Evolutionary conservation across 2,113 vertebrate species (phyloP), one percentile per base, ranked within the genome.

Genomic region (Crotophaga sulcirostris): DNA sequence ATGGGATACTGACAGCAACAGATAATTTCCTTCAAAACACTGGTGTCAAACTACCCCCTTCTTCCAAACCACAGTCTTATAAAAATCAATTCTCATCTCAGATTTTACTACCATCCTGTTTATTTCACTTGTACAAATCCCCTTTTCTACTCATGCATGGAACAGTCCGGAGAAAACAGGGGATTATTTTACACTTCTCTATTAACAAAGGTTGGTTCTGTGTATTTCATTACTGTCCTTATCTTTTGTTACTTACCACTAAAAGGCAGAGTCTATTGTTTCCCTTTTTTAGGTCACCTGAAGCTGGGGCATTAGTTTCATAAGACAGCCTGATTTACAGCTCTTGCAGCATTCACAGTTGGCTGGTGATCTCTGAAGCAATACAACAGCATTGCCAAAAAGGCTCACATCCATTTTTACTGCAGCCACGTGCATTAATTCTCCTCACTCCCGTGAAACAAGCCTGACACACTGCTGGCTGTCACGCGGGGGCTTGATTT

Each of bases 401-500:
- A 55, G 75, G 87, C 90, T 91, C 96, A 59, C 58, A 94, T 69
- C 78, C 63, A 75, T 96, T 95, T 96, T 76, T 76, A 91, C 85
- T 62, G 86, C 13, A 6, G 90, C 77, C 95, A 96, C 84, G 55
- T 64, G 86, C 29, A 7, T 72, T 76, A 89, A 95, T 94, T 95
- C 93, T 87, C 87, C 89, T 77, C 10, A 28, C 36, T 72, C 82
- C 45, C 29, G 88, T 83, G 94, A 81, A 97, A 64, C 75, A 45
- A 95, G 91, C 59, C 56, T 0, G 2, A 69, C 91, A 63, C 1
- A 15, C 86, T 92, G 87, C 94, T 84, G 94, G 91, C 96, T 95
- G 80, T 95, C 87, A 93, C 54, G 64, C 24, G 52, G 91, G 74
- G 64, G 69, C 90, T 98, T 97, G 94, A 92, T 96, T 96, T 97